These are phyloP conservation scores for Clarias pachynema DNA, from an alignment of 2,797 vertebrate species.

Conservation along the genomic window DNA sequence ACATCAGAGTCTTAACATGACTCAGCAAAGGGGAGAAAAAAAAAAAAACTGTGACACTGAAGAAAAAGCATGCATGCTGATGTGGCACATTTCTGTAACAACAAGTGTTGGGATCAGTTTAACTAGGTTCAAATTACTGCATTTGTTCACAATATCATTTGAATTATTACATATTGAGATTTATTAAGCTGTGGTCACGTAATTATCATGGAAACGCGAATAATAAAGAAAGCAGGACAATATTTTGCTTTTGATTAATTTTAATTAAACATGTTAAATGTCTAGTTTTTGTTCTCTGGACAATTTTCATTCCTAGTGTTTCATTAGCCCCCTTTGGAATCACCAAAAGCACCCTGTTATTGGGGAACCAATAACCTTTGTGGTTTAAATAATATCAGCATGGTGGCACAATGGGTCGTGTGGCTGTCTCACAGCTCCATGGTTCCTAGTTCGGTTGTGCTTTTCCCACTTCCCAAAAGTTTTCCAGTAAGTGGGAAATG, in stretches of 20 bases:
- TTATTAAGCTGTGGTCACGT: neutral
- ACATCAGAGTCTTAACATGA: constrained; percentile 41
- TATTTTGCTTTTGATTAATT: neutral
- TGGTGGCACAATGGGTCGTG: neutral
- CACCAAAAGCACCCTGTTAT: neutral
- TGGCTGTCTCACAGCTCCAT: neutral
- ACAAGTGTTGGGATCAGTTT: no score
- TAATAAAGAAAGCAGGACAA: neutral
- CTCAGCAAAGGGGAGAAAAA: constrained; percentile 24
- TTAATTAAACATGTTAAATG: neutral
- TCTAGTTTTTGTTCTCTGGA: neutral
- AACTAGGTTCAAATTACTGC: no score
- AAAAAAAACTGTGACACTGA: constrained; percentile 33
- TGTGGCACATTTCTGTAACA: neutral
- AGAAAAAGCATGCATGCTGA: constrained; percentile 4
- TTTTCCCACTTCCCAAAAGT: neutral
- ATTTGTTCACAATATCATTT: neutral
- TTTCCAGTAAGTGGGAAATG: neutral
- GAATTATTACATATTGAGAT: neutral
- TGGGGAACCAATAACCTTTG: neutral
- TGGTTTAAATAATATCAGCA: neutral
- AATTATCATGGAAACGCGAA: neutral
- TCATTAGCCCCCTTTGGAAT: neutral
- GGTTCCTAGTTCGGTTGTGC: neutral
- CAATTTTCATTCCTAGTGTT: neutral